A percentile compares a stretch with the other conserved stretches of the same genome.
These are phyloP conservation scores for Chiloscyllium punctatum DNA, from an alignment of 2,797 vertebrate species.

Conservation along the genomic window DNA sequence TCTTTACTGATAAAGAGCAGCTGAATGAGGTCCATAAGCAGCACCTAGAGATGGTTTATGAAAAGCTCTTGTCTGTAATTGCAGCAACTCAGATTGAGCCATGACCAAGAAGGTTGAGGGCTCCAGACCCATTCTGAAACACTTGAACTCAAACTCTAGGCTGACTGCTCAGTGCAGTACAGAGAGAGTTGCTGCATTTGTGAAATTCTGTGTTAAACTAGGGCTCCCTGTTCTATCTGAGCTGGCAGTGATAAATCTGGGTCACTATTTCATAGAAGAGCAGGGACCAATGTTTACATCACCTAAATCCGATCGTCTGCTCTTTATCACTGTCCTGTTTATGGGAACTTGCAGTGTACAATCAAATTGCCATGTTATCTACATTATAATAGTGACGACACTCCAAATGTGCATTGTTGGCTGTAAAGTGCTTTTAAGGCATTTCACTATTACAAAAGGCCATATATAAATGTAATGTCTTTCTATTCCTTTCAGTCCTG, in stretches of 20 bases:
- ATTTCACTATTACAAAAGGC: background rate
- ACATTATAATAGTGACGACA: background rate
- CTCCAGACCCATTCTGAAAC: background rate
- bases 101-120: background rate
- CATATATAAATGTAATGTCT: background rate
- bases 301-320: background rate
- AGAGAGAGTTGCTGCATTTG: too few relatives aligned
- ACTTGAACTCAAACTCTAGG: background rate
- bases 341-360: background rate
- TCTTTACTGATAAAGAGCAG: background rate
- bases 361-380: background rate
- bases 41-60: background rate
- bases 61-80: background rate
- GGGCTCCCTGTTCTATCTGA: background rate
- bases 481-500: constrained; percentile 52
- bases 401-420: background rate
- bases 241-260: background rate
- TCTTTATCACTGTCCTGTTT: background rate
- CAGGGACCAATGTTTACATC: background rate
- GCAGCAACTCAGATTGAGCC: background rate
- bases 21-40: background rate
- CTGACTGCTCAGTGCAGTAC: background rate
- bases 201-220: background rate
- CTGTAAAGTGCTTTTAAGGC: background rate
- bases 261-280: background rate